Evolutionary conservation across 2,888 invertebrate genomes (phyloP).

Genomic region (Drosophila recens): DNA sequence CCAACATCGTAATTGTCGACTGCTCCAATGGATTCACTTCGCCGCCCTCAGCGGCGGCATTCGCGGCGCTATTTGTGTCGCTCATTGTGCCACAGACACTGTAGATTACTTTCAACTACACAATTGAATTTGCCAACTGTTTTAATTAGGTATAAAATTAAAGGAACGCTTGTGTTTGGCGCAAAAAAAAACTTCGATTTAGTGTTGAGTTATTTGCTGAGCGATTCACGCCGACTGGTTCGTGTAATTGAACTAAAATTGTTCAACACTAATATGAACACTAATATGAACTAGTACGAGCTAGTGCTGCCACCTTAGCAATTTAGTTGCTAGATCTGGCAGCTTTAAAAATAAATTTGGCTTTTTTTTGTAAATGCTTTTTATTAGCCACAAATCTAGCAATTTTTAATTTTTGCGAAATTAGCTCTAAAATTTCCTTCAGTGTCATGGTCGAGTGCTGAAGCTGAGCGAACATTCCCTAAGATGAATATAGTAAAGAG

Average conservation of each 20-base stretch:
- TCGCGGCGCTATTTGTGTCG: constrained; percentile 31
- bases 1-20: constrained; percentile 92
- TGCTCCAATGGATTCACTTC: constrained; percentile 71
- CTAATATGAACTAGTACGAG: too few species aligned
- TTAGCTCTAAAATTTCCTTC: too few species aligned
- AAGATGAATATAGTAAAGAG: too few species aligned
- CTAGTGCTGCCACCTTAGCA: too few species aligned
- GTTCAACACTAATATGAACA: too few species aligned
- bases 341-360: too few species aligned
- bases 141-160: background rate
- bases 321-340: too few species aligned
- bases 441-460: too few species aligned
- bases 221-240: background rate
- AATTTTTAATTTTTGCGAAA: too few species aligned
- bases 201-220: constrained; percentile 1
- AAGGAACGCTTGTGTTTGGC: constrained; percentile 41
- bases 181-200: constrained; percentile 40
- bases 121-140: background rate
- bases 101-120: background rate
- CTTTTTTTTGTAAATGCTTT: too few species aligned
- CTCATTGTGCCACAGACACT: constrained; percentile 47
- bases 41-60: constrained; percentile 30
- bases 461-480: too few species aligned
- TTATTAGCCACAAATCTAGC: too few species aligned
- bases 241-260: background rate